A percentile compares a stretch with the other conserved stretches of the same genome.
Conservation (phyloP, 2,888 invertebrate species). For the Dione vanillae region DNA sequence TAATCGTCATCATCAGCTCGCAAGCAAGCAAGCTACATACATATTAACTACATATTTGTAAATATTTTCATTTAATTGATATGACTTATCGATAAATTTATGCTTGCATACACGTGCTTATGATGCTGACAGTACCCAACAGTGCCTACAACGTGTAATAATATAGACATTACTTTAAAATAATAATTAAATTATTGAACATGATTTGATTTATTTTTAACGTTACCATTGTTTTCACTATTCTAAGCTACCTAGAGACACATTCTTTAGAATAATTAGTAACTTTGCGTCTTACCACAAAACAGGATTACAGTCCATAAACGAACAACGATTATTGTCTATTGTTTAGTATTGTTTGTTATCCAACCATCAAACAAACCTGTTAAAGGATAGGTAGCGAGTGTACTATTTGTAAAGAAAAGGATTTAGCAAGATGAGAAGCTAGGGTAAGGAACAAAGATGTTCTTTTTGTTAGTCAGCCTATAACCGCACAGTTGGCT, state of each 20-base stretch:
- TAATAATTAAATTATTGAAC: not conserved
- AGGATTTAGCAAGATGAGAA: constrained; percentile 57
- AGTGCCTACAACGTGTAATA: too few relatives aligned
- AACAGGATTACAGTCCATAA: constrained; percentile 55
- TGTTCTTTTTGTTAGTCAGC: constrained; percentile 37
- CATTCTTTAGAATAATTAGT: constrained; percentile 56
- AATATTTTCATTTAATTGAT: too few relatives aligned
- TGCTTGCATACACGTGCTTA: too few relatives aligned
- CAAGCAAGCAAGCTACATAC: too few relatives aligned
- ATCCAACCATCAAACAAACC: constrained; percentile 47
- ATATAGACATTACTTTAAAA: not conserved
- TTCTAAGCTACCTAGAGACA: constrained; percentile 50
- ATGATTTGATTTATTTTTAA: not conserved
- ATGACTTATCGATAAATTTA: too few relatives aligned
- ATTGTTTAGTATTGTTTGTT: constrained; percentile 63
- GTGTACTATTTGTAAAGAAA: constrained; percentile 57
- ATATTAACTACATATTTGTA: too few relatives aligned
- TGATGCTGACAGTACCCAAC: too few relatives aligned
- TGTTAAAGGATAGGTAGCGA: constrained; percentile 57
- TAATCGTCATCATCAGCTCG: not conserved
- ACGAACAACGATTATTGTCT: constrained; percentile 58
- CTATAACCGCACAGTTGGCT: constrained; percentile 37
- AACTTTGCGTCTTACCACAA: constrained; percentile 57
- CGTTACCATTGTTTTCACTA: constrained; percentile 11
- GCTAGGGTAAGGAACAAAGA: constrained; percentile 44